Base-by-base conservation (phyloP, 2,888 invertebrate genomes). In the Sminthurides aquaticus region DNA sequence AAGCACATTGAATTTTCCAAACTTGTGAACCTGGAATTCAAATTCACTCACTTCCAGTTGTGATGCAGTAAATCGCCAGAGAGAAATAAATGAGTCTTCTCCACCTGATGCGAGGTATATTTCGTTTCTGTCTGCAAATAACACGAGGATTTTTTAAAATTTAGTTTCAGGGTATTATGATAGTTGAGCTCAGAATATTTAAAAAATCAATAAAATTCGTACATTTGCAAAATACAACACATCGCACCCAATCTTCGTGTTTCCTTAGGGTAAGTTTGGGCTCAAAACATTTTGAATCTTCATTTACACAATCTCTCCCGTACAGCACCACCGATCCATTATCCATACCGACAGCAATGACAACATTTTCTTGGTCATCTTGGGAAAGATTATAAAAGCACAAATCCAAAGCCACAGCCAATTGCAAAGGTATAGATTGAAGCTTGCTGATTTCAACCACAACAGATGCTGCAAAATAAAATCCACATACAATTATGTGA, bases 161-260 rank as follows among this genome's bases (percentile, higher is more conserved):
- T 11, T 11, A 5, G n/a, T n/a, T 49, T 20, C 18, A 20, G 15
- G 24, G 55, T 56, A 48, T 49, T 43, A 49, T n/a, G 28, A 52
- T 49, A 22, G 20, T 57, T 2, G 15, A 57, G 2, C 3, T 18
- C 24, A 18, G 20, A 28, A 22, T 29, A n/a, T n/a, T n/a, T n/a
- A n/a, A n/a, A n/a, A n/a, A n/a, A n/a, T n/a, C 18, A 22, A 55
- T 24, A 24, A n/a, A 5, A 22, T 55, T 24, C 3, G 55, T 68
- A 72, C 72, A 61, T 25, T 69, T 65, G 22, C 66, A 65, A 66
- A 74, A 70, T 49, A 57, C 61, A 54, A 74, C 57, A 49, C 72
- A 73, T 59, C 74, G 60, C 18, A 74, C 74, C 74, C 74, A 74
- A 43, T 74, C 74, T 64, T 74, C 74, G 48, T 74, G 74, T 57